Evolutionary conservation across 1,140 invertebrate species (phyloP), one percentile per base, ranked within the genome.

Genomic region (Drosophila murphyi): DNA sequence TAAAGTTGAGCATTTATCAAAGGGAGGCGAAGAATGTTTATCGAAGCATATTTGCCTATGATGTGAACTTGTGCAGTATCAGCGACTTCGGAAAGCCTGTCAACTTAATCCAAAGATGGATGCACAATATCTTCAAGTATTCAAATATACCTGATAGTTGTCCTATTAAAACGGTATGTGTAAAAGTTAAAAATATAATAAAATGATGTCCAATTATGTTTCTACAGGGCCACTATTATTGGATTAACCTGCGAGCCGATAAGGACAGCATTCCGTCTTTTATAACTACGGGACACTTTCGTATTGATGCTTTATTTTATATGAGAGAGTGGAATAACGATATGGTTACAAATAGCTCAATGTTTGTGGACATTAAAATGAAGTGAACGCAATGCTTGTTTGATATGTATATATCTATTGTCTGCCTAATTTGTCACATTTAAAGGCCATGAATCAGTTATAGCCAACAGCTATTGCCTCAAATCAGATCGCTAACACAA

Each of bases 371-470:
- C 31, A 82, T 82, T 35, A 72, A 77, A 72, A 88, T 82, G 76
- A 69, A 75, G 55, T 78, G 47, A 80, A 34, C 52, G 5, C 28
- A 6, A n/a, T 20, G 12, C 20, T 1, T 20, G 20, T 20, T 1
- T 20, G 20, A 20, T 20, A 20, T 20, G 20, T 2, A 20, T 20
- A 20, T 20, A 20, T 20, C 20, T 20, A 20, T 65, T 28, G 41
- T 7, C 3, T 8, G 12, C 2, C 64, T 62, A 82, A 86, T 77
- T 76, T 68, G 74, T 75, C 64, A 60, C 78, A 71, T 71, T 75
- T 65, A 67, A 87, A 80, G 54, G 55, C 63, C 74, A 81, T 89
- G 72, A 81, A 87, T 87, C 71, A 80, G 83, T 80, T 55, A 87
- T 76, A 39, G 54, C 54, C 48, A 28, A 32, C 12, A 32, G 12